Evolutionary conservation across 2,113 vertebrate species (phyloP), one percentile per base, ranked within the genome.

Genomic region (Eulemur rufifrons): DNA sequence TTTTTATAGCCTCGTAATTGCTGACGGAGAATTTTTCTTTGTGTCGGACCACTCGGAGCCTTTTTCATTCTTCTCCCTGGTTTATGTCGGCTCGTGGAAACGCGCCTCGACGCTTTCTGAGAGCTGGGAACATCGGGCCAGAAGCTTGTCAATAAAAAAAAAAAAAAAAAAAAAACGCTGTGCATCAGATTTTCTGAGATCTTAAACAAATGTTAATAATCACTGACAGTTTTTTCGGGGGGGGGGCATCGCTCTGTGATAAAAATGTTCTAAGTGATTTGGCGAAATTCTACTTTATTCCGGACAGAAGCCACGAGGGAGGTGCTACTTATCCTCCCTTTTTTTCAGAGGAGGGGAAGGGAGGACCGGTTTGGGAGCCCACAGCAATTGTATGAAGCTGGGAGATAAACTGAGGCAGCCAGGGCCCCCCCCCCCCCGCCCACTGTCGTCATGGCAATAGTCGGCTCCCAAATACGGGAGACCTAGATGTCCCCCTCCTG

Each of bases 1-100:
- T 98, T 97, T 98, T 98, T 98, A 88, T 94, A 95, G 94, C 50
- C 84, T 93, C 63, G 12, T 96, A 96, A 96, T 97, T 95, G 85
- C 94, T 59, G 81, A 94, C 95, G 89, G 89, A 95, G 96, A 91
- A 96, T 45, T 94, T 37, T 96, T 95, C 80, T 97, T 96, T 97
- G 96, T 96, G 91, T 97, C 81, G 66, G 47, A 80, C 61, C 54
- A 61, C 61, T 81, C 66, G 52, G 92, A 96, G 97, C 92, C 91
- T 94, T 96, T 37, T 90, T 92, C 47, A 94, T 92, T 87, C 76
- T 76, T 66, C 88, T 87, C 92, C 94, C 89, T 89, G 94, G 4
- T 96, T 97, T 95, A 77, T 87, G 89, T 85, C 95, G 78, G 64
- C 81, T 96, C 54, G 21, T 73, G 59, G 61, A 74, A 68, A 86